phyloP scores from a whole-genome alignment of 92 coral and sea anemone genomes.

The Porites evermanni region DNA sequence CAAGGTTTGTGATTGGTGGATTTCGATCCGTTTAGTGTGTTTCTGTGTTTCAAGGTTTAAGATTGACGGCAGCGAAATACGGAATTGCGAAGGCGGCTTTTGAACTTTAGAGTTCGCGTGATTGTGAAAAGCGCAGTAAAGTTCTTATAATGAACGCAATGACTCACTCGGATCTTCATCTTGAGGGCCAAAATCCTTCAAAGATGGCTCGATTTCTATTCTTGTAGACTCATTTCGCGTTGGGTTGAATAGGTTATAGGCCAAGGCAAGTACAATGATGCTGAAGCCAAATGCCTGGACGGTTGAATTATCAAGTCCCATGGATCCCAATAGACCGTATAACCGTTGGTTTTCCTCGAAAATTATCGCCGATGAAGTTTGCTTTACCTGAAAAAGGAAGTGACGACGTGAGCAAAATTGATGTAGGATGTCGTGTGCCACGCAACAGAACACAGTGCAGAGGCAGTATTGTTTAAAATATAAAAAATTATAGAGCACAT shows the following conservation, averaged over 20 bases:
- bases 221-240: not conserved
- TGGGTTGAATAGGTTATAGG: not conserved
- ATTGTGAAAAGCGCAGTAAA: no score
- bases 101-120: no score
- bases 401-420: no score
- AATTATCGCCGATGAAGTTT: slow-evolving; percentile 12
- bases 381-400: slow-evolving; percentile 7
- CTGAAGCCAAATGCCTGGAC: not conserved
- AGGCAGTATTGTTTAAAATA: no score
- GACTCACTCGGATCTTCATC: slow-evolving; percentile 2
- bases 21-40: no score
- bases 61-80: no score
- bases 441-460: not conserved
- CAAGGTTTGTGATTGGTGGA: no score
- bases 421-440: not conserved
- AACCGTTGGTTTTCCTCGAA: slow-evolving; percentile 11
- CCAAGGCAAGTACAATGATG: slow-evolving; percentile 1
- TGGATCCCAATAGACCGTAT: not conserved
- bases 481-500: no score
- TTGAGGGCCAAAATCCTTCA: not conserved
- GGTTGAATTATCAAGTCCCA: slow-evolving; percentile 15
- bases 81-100: no score
- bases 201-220: not conserved
- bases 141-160: not conserved
- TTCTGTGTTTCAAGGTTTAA: no score